These are phyloP conservation scores for Drosophila bocqueti DNA, from an alignment of 1,140 invertebrate species.

Conservation along the genomic window DNA sequence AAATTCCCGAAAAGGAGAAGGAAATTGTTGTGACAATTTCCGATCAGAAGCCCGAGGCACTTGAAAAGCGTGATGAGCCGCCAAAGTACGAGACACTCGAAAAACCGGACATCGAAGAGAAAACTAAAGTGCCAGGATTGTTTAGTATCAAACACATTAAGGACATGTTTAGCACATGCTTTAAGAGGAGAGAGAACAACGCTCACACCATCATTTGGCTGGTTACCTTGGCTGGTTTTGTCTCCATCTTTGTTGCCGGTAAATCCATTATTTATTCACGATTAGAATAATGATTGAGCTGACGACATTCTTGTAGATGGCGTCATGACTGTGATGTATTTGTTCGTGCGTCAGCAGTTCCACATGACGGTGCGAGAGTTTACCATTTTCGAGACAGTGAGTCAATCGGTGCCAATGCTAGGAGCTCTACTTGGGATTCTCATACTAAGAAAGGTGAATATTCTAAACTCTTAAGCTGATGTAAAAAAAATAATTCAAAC, in stretches of 20 bases:
- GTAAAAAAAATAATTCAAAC: neutral
- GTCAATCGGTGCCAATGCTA: slow-evolving; percentile 85
- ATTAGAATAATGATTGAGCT: slow-evolving; percentile 5
- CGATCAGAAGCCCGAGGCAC: slow-evolving; percentile 9
- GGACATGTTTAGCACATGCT: slow-evolving; percentile 87
- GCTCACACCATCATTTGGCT: slow-evolving; percentile 87
- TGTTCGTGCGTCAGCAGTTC: slow-evolving; percentile 88
- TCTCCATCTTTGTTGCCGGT: slow-evolving; percentile 86
- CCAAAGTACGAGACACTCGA: slow-evolving; percentile 19
- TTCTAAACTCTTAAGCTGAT: too few relatives aligned
- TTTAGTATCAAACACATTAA: slow-evolving; percentile 87
- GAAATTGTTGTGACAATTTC: slow-evolving; percentile 19
- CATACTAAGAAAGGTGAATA: slow-evolving; percentile 85
- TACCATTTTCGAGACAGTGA: slow-evolving; percentile 86
- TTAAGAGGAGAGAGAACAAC: slow-evolving; percentile 87
- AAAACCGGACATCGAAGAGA: neutral
- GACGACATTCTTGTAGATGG: slow-evolving; percentile 58
- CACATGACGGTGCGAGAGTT: slow-evolving; percentile 88
- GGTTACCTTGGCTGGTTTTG: slow-evolving; percentile 86
- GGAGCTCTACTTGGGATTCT: slow-evolving; percentile 86
- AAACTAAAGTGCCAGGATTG: slow-evolving; percentile 71
- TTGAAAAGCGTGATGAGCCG: slow-evolving; percentile 18
- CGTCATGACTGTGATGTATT: slow-evolving; percentile 86
- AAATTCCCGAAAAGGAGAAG: slow-evolving; percentile 12
- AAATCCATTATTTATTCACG: slow-evolving; percentile 4